Base-by-base conservation (phyloP, 2,888 invertebrate species). In the Archips crataeganus region DNA sequence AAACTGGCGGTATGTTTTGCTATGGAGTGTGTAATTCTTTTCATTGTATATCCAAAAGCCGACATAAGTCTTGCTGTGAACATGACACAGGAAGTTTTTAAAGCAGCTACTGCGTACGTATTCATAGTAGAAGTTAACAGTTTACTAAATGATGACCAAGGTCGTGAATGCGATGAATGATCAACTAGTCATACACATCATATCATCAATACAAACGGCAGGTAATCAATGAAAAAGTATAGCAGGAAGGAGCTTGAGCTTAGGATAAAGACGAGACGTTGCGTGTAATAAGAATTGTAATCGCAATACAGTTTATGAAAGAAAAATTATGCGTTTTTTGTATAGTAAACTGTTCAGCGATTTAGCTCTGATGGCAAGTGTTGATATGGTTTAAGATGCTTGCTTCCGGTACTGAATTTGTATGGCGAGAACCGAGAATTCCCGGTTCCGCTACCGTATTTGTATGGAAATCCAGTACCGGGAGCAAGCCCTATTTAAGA, bases 71-170 rank as follows among this genome's bases (percentile, higher is more conserved):
- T 8, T 23, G 54, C 23, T 54, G 54, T 15, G 15, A 49, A 49
- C 54, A 54, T 23, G n/a, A 23, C 23, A 23, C 15, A 54, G 54
- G 54, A 54, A 54, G 54, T 54, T 54, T 15, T 54, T n/a, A 51
- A 51, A 51, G 23, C 15, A 23, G 54, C 54, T 54, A 8, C 54
- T 23, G 23, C 8, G 54, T 23, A 9, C 15, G 54, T 54, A 23
- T 23, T 54, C 15, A 9, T 54, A 54, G 54, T 54, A 23, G 49
- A 39, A 54, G 8, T 15, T 23, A 5, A 23, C 54, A 54, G 54
- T 54, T 23, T 54, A 54, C 54, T 54, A 54, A 54, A 54, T 23
- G 54, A 54, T 54, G 54, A 54, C 13, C 23, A 54, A 54, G 54
- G 54, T 23, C 23, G 9, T 10, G 45, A 45, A 11, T 45, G 8